Evolutionary conservation across 2,113 vertebrate genomes (phyloP).

Genomic region (Atlantisia rogersi): DNA sequence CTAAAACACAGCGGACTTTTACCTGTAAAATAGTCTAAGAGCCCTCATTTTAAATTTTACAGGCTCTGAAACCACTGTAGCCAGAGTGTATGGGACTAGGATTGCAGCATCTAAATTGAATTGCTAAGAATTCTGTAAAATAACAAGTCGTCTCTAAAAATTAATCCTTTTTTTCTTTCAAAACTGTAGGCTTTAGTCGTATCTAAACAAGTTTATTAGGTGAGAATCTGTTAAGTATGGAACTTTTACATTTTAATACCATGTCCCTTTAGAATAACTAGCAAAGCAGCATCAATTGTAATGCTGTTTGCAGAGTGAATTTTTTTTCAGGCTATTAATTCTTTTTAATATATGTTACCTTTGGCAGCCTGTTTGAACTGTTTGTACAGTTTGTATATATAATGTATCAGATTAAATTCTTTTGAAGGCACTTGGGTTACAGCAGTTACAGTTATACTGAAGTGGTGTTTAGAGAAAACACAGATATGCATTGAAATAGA

Average conservation of each 20-base stretch:
- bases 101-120: conserved; percentile 19
- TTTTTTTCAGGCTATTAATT: conserved; percentile 68
- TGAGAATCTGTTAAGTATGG: conserved; percentile 71
- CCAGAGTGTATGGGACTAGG: neutral
- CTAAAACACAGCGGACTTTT: neutral
- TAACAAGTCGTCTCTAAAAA: conserved; percentile 53
- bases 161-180: conserved; percentile 23
- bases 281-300: conserved; percentile 64
- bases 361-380: conserved; percentile 56
- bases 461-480: conserved; percentile 66
- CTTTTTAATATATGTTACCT: conserved; percentile 61
- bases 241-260: conserved; percentile 63
- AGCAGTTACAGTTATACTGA: conserved; percentile 41
- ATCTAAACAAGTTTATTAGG: conserved; percentile 69
- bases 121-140: conserved; percentile 55
- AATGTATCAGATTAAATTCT: conserved; percentile 65
- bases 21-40: conserved; percentile 17
- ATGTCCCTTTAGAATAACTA: conserved; percentile 62
- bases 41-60: conserved; percentile 42
- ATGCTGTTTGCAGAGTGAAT: conserved; percentile 51
- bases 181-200: conserved; percentile 51
- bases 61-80: conserved; percentile 15
- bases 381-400: conserved; percentile 60
- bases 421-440: conserved; percentile 57
- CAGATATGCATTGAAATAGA: conserved; percentile 65